phyloP scores from a whole-genome alignment of 2,797 vertebrate genomes.

The Eupleurogrammus muticus region DNA sequence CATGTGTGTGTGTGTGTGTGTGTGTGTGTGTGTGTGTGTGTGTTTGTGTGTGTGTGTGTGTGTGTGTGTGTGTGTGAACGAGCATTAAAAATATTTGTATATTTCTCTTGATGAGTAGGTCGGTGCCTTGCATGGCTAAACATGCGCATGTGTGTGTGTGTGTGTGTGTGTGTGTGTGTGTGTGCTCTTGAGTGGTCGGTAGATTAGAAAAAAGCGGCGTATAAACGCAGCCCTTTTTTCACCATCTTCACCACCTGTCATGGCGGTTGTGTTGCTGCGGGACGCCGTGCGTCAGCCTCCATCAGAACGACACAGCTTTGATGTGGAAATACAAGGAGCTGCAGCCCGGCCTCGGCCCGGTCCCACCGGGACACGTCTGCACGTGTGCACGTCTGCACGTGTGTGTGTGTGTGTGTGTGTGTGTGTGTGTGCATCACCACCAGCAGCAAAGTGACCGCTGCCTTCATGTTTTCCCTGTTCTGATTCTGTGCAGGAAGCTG shows the following conservation, averaged over 20 bases:
- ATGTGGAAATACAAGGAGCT: constrained; percentile 82
- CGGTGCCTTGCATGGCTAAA: no score
- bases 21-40: no score
- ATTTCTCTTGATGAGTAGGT: no score
- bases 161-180: background rate
- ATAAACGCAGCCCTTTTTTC: no score
- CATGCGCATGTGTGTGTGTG: no score
- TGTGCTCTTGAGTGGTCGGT: background rate
- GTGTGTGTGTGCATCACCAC: constrained; percentile 31
- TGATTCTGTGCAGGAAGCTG: constrained; percentile 20
- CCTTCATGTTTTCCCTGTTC: constrained; percentile 16
- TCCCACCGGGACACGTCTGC: constrained; percentile 70
- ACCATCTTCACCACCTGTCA: constrained; percentile 6
- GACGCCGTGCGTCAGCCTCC: constrained; percentile 75
- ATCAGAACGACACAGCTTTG: constrained; percentile 83
- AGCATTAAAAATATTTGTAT: no score
- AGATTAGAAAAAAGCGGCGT: no score
- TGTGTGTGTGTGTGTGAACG: no score
- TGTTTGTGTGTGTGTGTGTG: no score
- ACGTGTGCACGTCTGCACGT: constrained; percentile 43
- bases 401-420: constrained; percentile 35
- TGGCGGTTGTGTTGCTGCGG: constrained; percentile 73
- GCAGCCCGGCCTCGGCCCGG: constrained; percentile 71
- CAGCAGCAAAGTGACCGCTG: constrained; percentile 38
- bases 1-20: no score